Evolutionary conservation across 2,113 vertebrate genomes (phyloP), one percentile per base, ranked within the genome.

Genomic region (Hemicordylus capensis): DNA sequence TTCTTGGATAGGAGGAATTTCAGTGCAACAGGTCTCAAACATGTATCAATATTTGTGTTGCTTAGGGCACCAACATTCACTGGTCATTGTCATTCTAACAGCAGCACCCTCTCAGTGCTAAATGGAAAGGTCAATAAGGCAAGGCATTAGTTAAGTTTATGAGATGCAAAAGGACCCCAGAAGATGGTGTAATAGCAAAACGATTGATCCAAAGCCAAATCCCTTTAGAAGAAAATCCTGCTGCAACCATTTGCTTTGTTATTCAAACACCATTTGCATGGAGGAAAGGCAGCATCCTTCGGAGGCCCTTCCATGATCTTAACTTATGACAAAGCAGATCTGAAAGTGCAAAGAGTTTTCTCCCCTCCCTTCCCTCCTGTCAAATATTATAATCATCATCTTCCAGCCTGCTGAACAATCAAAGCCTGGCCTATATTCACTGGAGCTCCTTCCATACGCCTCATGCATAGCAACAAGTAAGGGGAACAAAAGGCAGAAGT

Each of bases 341-440:
- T 92, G 87, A 93, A 91, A 93, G 88, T 91, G 77, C 85, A 4
- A 88, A 91, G 89, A 93, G 2, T 91, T 90, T 90, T 73, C 90
- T 90, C 89, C 91, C 92, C 85, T 89, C 88, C 90, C 88, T 90
- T 90, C 70, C 81, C 79, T 92, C 81, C 94, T 93, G 93, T 94
- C 94, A 95, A 93, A 93, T 93, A 94, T 94, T 93, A 94, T 95
- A 90, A 93, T 93, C 93, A 90, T 94, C 94, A 93, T 93, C 94
- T 95, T 93, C 94, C 93, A 93, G 94, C 91, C 61, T 94, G 94
- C 94, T 93, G 92, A 94, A 94, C 94, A 94, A 95, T 95, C 94
- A 91, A 94, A 95, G 93, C 88, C 90, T 94, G 94, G 85, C 94
- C 94, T 95, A 94, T 83, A 95, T 95, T 94, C 5, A 0, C 92